phyloP scores from a whole-genome alignment of 23 tunicate species.

The Trididemnum miniatum region DNA sequence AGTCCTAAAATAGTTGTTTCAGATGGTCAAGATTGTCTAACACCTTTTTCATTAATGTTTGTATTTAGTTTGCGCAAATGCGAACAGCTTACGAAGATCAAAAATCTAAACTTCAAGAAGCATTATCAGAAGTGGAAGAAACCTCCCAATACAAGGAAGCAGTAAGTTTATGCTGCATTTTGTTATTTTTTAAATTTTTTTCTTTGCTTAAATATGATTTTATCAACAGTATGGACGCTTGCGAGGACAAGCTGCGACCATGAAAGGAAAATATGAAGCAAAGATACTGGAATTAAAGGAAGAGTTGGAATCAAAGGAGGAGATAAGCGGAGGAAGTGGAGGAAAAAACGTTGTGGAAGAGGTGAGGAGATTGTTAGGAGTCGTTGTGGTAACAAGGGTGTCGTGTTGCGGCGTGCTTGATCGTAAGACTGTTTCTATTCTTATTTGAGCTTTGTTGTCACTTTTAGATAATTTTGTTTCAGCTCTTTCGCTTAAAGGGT shows the following conservation, averaged over 20 bases:
- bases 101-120: slow-evolving; percentile 24
- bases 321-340: background rate
- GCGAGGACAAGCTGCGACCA: slow-evolving; percentile 51
- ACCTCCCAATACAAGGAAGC: slow-evolving; percentile 32
- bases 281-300: slow-evolving; percentile 48
- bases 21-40: no score
- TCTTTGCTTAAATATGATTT: no score
- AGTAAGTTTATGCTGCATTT: slow-evolving; percentile 17
- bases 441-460: no score
- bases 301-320: background rate
- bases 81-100: slow-evolving; percentile 48
- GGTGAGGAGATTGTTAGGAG: background rate
- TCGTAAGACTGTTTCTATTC: no score
- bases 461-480: no score
- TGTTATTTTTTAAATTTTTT: no score
- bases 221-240: slow-evolving; percentile 66
- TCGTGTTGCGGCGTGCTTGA: no score
- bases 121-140: slow-evolving; percentile 33
- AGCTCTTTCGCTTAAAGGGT: no score
- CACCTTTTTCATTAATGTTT: background rate
- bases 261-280: slow-evolving; percentile 79
- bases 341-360: slow-evolving; percentile 1
- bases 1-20: no score
- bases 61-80: slow-evolving; percentile 41
- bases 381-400: no score